phyloP scores from a whole-genome alignment of 1,140 invertebrate genomes.

The Babylonia areolata region DNA sequence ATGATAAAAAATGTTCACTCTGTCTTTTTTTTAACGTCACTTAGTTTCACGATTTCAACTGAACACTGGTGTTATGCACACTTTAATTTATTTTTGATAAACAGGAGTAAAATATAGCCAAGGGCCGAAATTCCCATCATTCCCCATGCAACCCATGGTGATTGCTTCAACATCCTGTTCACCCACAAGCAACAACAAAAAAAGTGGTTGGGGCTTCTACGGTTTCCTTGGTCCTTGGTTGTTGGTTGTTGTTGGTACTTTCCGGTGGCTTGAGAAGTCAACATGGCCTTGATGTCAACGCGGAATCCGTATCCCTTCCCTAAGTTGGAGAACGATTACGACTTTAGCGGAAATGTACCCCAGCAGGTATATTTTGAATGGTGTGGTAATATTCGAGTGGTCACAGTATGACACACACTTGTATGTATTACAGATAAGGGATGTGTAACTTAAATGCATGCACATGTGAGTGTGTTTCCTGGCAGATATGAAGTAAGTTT shows the following conservation, averaged over 20 bases:
- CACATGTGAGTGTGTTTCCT: no score
- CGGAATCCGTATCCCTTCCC: slow-evolving; percentile 74
- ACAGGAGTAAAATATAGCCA: no score
- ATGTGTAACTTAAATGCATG: no score
- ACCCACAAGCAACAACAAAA: neutral
- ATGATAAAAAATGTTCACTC: no score
- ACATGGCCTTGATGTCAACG: slow-evolving; percentile 53
- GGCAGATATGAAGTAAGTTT: no score
- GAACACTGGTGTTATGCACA: no score
- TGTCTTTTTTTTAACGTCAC: no score
- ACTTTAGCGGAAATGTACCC: slow-evolving; percentile 62
- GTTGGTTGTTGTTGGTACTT: neutral
- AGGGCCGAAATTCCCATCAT: no score
- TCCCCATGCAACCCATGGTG: slow-evolving; percentile 34
- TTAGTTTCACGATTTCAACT: no score
- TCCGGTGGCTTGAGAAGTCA: slow-evolving; percentile 4
- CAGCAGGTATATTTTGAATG: slow-evolving; percentile 27
- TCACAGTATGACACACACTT: neutral
- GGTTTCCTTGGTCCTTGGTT: neutral
- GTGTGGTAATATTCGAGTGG: no score
- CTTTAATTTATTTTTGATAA: no score
- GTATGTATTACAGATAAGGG: no score
- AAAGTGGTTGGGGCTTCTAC: neutral
- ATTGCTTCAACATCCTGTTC: slow-evolving; percentile 35
- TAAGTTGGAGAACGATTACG: slow-evolving; percentile 68